These are phyloP conservation scores for Barnardius zonarius DNA, from an alignment of 2,113 vertebrate species.

Conservation along the genomic window DNA sequence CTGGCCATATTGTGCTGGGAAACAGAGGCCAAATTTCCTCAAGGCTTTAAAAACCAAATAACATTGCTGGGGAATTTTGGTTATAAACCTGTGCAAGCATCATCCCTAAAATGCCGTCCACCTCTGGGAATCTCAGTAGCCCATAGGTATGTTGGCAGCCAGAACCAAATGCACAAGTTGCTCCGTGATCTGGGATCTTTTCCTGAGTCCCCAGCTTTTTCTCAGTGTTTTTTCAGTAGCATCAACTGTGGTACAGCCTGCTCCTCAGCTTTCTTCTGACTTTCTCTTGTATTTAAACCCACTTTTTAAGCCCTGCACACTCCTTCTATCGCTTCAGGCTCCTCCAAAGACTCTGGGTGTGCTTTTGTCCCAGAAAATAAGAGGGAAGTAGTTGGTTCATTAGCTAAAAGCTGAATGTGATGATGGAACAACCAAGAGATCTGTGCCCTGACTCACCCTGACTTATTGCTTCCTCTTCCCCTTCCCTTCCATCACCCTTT, in stretches of 20 bases:
- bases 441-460: not conserved
- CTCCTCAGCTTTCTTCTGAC: not conserved
- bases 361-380: not conserved
- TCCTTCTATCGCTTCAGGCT: not conserved
- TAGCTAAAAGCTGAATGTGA: not conserved
- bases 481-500: not conserved
- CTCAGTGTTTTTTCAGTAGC: not conserved
- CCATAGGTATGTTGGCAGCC: not conserved
- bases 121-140: too few relatives aligned
- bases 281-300: not conserved
- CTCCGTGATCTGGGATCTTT: rapidly evolving
- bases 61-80: rapidly evolving
- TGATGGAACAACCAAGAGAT: not conserved
- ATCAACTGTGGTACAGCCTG: not conserved
- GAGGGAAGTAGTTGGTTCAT: not conserved
- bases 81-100: not conserved
- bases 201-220: not conserved
- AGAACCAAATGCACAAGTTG: rapidly evolving
- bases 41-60: not conserved
- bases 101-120: rapidly evolving
- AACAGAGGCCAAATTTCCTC: not conserved
- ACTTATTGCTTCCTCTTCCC: not conserved
- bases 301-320: not conserved
- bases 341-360: not conserved
- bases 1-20: not conserved